Evolutionary conservation across 2,113 vertebrate species (phyloP).

Genomic region (Odontophorus gujanensis): DNA sequence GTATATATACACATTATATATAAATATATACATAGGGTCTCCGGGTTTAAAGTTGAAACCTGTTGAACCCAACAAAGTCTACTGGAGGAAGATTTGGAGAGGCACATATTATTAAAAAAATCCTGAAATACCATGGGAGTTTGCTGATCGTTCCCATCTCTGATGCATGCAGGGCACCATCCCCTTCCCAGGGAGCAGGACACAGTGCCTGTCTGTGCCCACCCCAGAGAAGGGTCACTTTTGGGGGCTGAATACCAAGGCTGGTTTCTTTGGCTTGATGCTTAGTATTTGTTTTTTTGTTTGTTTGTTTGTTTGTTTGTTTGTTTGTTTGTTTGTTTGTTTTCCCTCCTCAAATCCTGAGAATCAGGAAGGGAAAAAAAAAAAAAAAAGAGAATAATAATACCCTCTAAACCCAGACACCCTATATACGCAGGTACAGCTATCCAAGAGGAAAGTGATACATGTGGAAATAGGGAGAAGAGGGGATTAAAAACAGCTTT

Average conservation of each 20-base stretch:
- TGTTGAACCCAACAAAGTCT: conserved; percentile 10
- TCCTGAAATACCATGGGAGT: not conserved
- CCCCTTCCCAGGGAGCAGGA: not conserved
- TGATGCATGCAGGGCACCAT: too few relatives aligned
- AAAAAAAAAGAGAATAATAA: not conserved
- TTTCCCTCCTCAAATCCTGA: conserved; percentile 12
- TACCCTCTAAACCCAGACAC: conserved; percentile 40
- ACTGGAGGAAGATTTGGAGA: not conserved
- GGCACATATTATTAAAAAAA: not conserved
- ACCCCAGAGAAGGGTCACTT: accelerated
- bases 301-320: not conserved
- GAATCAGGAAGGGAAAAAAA: not conserved
- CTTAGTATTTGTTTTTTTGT: not conserved
- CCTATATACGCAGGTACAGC: conserved; percentile 56
- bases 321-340: not conserved
- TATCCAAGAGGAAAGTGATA: not conserved
- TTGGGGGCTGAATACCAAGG: not conserved
- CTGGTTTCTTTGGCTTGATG: not conserved
- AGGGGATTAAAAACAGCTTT: not conserved
- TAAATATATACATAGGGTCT: conserved; percentile 56
- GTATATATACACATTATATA: conserved; percentile 66
- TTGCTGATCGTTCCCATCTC: not conserved
- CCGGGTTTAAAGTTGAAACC: conserved; percentile 41
- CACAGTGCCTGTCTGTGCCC: not conserved
- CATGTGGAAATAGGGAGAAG: not conserved